Percentiles rank a stretch among this genome's conserved stretches.
phyloP scores from a whole-genome alignment of 2,797 vertebrate species.

The Gallinago nigripennis region DNA sequence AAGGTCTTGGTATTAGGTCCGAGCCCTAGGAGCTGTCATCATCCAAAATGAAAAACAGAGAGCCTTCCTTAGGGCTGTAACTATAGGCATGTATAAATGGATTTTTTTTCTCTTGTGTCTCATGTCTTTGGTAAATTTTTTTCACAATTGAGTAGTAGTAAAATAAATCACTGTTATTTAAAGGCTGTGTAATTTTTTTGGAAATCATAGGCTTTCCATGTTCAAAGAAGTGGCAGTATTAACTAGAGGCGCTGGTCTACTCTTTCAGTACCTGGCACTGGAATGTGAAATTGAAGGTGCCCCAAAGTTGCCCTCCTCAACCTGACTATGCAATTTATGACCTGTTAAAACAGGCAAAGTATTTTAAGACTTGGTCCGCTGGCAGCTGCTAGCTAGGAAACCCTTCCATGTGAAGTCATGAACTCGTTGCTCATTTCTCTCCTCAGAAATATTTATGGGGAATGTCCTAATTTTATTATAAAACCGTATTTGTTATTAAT shows the following conservation, averaged over 20 bases:
- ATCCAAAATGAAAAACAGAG: not conserved
- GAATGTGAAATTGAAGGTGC: not conserved
- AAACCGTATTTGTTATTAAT: accelerated
- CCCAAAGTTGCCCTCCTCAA: not conserved
- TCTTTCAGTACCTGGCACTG: not conserved
- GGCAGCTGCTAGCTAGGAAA: not conserved
- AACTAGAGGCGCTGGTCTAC: not conserved
- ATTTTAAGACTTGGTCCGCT: not conserved
- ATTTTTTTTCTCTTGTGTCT: not conserved
- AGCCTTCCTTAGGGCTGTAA: not conserved
- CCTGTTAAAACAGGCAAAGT: not conserved
- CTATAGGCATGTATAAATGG: not conserved
- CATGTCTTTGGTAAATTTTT: not conserved
- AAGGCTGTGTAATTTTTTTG: not conserved
- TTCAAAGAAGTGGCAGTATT: not conserved
- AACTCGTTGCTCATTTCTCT: not conserved
- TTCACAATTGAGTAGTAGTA: not conserved
- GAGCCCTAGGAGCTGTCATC: not conserved
- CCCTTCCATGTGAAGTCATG: not conserved
- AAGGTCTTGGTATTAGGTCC: not conserved
- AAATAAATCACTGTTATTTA: not conserved
- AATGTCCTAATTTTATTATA: not conserved
- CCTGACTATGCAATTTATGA: not conserved
- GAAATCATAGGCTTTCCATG: not conserved
- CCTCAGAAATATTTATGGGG: not conserved